Conservation (phyloP, 2,888 invertebrate species). For the Muscina levida region DNA sequence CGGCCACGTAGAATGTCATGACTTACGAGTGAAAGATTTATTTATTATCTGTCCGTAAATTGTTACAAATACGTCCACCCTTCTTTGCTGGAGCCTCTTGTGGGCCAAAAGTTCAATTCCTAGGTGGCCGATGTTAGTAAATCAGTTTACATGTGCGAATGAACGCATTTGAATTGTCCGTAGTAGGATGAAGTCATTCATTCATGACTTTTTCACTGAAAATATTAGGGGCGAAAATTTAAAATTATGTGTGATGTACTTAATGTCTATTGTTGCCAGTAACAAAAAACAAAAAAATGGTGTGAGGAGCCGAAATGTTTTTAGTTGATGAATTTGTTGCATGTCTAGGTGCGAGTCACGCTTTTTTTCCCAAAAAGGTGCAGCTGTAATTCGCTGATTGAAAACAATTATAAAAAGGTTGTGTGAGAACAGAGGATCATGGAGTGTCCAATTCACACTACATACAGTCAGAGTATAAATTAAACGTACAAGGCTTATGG, state of each 20-base stretch:
- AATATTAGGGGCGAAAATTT: too few species aligned
- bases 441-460: too few species aligned
- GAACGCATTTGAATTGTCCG: too few species aligned
- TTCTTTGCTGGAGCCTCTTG: background rate
- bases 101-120: conserved; percentile 13
- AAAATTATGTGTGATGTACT: background rate
- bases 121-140: conserved; percentile 22
- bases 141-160: conserved; percentile 3
- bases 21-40: conserved; percentile 52
- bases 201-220: too few species aligned
- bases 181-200: too few species aligned
- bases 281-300: background rate
- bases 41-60: conserved; percentile 55
- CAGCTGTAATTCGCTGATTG: conserved; percentile 50
- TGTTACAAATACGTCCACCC: conserved; percentile 17
- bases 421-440: conserved; percentile 1
- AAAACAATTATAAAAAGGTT: conserved; percentile 8
- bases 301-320: conserved; percentile 43
- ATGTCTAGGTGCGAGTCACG: conserved; percentile 45
- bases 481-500: too few species aligned
- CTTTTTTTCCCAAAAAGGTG: conserved; percentile 42
- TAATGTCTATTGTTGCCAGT: background rate
- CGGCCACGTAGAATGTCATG: conserved; percentile 38
- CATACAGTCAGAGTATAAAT: too few species aligned
- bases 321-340: conserved; percentile 63